Percentiles rank a stretch among this genome's conserved stretches.
phyloP scores from a whole-genome alignment of 2,888 invertebrate species.

The Bombyx huttoni region DNA sequence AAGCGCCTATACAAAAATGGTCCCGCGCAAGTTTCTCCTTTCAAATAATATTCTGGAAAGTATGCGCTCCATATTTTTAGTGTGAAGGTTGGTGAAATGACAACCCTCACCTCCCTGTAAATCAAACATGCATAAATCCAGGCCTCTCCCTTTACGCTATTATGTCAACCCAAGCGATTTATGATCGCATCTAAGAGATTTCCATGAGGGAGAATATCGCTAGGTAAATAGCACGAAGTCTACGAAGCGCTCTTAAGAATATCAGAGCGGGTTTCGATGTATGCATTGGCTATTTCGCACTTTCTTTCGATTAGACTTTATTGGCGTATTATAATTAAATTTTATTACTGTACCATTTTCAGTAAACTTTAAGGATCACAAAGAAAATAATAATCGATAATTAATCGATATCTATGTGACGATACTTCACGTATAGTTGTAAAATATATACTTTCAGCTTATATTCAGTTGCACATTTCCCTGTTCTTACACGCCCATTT shows the following conservation, averaged over 20 bases:
- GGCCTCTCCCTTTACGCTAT: conserved; percentile 61
- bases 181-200: conserved; percentile 64
- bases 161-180: conserved; percentile 68
- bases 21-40: conserved; percentile 13
- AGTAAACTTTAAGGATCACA: too few relatives aligned
- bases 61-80: conserved; percentile 32
- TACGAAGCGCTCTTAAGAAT: conserved; percentile 36
- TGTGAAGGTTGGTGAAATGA: conserved; percentile 31
- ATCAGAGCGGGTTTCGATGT: conserved; percentile 9
- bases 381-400: too few relatives aligned
- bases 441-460: too few relatives aligned
- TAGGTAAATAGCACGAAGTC: conserved; percentile 52
- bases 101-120: conserved; percentile 48
- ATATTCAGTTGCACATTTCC: too few relatives aligned
- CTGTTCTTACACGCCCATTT: too few relatives aligned
- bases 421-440: too few relatives aligned
- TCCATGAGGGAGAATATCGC: conserved; percentile 47
- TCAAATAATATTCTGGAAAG: conserved; percentile 27
- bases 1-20: conserved; percentile 14
- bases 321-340: background rate
- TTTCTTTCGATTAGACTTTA: background rate
- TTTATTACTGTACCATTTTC: too few relatives aligned
- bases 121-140: conserved; percentile 68
- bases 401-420: too few relatives aligned
- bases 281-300: background rate